A percentile compares a stretch with the other conserved stretches of the same genome.
Evolutionary conservation across 2,797 vertebrate genomes (phyloP).

Genomic region (Coendou prehensilis): DNA sequence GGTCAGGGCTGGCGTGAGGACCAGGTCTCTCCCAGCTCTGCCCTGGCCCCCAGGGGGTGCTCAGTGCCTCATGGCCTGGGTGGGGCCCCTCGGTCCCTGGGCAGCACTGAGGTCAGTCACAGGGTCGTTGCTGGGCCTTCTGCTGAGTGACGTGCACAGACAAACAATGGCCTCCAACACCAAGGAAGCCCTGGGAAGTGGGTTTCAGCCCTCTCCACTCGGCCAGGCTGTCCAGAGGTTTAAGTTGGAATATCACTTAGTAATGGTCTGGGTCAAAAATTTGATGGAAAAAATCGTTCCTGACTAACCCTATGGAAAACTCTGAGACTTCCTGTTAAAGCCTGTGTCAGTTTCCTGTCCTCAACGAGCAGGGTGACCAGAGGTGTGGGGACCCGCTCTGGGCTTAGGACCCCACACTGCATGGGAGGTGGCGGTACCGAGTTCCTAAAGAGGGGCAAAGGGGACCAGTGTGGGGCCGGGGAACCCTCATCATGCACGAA

Average conservation of each 20-base stretch:
- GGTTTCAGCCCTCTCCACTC: background rate
- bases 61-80: background rate
- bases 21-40: background rate
- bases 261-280: background rate
- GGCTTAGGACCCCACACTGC: background rate
- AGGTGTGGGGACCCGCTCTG: background rate
- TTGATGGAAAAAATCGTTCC: background rate
- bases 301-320: conserved; percentile 12
- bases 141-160: background rate
- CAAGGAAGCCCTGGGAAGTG: background rate
- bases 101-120: background rate
- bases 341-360: background rate
- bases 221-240: background rate
- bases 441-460: rapidly evolving
- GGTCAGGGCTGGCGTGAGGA: background rate
- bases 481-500: too few species aligned
- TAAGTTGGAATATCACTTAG: background rate
- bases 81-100: background rate
- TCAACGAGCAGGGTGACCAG: background rate
- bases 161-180: background rate
- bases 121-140: background rate
- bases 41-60: background rate
- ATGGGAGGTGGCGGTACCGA: background rate
- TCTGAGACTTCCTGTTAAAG: background rate
- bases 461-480: too few species aligned